phyloP scores from a whole-genome alignment of 2,113 vertebrate genomes.

The Pelodiscus sinensis region DNA sequence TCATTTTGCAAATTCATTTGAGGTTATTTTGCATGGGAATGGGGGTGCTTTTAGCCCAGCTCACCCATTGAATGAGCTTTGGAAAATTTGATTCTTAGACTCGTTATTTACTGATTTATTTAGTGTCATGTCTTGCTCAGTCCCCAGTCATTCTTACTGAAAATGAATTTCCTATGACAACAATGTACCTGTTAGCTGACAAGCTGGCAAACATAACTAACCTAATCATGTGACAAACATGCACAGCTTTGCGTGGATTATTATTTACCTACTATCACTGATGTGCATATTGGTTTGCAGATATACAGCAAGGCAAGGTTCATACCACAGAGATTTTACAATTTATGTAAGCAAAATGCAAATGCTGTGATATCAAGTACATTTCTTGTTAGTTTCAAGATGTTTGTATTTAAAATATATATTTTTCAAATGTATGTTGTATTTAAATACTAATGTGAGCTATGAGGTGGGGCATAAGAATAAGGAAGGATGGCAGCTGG shows the following conservation, averaged over 20 bases:
- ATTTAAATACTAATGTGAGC: background rate
- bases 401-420: background rate
- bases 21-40: background rate
- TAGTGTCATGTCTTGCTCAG: background rate
- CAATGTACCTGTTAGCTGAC: background rate
- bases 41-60: background rate
- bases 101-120: background rate
- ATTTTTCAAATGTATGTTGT: background rate
- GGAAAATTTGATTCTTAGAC: background rate
- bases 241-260: background rate
- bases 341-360: background rate
- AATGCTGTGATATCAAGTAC: background rate
- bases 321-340: background rate
- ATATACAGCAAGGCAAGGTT: background rate
- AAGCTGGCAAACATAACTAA: background rate
- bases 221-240: background rate
- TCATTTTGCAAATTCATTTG: background rate
- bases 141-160: background rate
- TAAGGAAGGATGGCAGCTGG: background rate
- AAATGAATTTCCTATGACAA: background rate
- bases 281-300: background rate
- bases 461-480: background rate
- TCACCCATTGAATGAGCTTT: background rate
- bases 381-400: background rate
- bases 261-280: background rate